Evolutionary conservation across 2,113 vertebrate species (phyloP).

Genomic region (Xerus inauris): DNA sequence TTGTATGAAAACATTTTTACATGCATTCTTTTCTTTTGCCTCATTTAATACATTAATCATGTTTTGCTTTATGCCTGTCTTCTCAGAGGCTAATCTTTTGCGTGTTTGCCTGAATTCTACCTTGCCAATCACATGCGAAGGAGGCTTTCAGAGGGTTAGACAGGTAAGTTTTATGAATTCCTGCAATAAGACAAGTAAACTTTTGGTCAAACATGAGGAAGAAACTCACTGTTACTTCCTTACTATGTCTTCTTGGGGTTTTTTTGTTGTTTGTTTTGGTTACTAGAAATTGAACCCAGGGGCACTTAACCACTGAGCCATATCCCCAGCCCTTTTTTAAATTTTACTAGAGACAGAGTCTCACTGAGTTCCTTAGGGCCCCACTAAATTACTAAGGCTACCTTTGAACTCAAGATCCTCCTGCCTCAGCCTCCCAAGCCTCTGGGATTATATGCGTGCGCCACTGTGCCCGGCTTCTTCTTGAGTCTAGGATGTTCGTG

Average conservation of each 20-base stretch:
- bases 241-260: not conserved
- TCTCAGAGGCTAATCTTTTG: conserved; percentile 12
- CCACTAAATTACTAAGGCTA: too few species aligned
- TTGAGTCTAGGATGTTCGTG: not conserved
- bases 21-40: conserved; percentile 36
- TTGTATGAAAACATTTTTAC: not conserved
- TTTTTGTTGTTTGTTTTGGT: too few species aligned
- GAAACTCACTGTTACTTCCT: not conserved
- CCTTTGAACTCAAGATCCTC: too few species aligned
- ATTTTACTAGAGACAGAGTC: too few species aligned
- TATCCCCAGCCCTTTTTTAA: too few species aligned
- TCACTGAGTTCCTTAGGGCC: too few species aligned
- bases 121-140: conserved; percentile 23
- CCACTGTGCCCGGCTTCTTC: not conserved
- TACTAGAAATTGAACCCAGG: too few species aligned
- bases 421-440: too few species aligned
- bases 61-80: conserved; percentile 35
- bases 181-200: conserved; percentile 12
- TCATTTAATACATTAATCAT: conserved; percentile 48
- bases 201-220: not conserved
- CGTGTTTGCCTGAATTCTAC: not conserved
- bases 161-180: not conserved
- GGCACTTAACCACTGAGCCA: too few species aligned
- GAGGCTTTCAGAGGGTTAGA: not conserved
- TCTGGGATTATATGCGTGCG: too few species aligned